These are phyloP conservation scores for Latrodectus hesperus DNA, from an alignment of 2,888 invertebrate species.

Conservation along the genomic window DNA sequence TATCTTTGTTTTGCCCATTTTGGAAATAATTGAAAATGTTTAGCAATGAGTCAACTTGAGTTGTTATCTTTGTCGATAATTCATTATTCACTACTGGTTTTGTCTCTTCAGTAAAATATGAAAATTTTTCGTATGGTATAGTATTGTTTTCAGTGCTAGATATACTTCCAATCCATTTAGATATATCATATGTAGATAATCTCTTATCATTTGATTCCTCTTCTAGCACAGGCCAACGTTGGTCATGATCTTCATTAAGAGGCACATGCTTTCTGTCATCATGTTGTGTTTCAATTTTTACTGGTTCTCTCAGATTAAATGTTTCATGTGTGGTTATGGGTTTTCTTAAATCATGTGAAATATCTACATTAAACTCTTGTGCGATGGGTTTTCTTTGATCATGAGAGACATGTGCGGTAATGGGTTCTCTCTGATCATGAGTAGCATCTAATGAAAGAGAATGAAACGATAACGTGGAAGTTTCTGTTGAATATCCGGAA, in stretches of 20 bases:
- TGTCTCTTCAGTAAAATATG: too few species aligned
- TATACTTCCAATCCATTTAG: too few species aligned
- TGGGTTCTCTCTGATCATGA: background rate
- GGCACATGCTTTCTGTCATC: conserved; percentile 20
- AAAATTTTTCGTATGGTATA: too few species aligned
- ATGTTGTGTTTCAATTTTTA: conserved; percentile 8
- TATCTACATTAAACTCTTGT: background rate
- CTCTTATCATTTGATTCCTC: conserved; percentile 16
- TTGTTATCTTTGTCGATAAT: too few species aligned
- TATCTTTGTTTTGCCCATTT: too few species aligned
- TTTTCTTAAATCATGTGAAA: conserved; percentile 22
- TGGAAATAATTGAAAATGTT: too few species aligned
- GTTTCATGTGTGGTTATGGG: background rate
- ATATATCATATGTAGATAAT: background rate
- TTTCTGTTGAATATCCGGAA: too few species aligned
- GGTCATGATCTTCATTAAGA: conserved; percentile 10
- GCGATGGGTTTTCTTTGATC: background rate
- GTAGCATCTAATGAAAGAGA: too few species aligned
- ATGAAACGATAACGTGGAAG: too few species aligned
- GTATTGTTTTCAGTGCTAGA: too few species aligned
- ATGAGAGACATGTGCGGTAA: background rate
- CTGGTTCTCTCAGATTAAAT: conserved; percentile 24
- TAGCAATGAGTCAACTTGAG: too few species aligned
- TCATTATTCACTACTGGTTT: too few species aligned
- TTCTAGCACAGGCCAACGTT: conserved; percentile 29